These are phyloP conservation scores for Tricholauxania praeusta DNA, from an alignment of 2,888 invertebrate genomes.

Conservation along the genomic window DNA sequence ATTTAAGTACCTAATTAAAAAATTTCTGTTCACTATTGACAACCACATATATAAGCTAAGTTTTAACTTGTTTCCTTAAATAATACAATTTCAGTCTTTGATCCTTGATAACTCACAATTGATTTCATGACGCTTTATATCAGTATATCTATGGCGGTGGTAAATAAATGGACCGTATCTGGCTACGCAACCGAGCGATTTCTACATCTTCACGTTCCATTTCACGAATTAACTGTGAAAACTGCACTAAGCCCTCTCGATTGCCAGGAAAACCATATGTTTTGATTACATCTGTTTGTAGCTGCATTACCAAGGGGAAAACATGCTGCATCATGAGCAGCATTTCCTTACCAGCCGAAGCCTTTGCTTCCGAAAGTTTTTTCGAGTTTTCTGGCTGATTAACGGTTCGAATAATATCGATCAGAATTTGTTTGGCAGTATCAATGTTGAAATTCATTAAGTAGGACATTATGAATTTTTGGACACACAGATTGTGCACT, in stretches of 20 bases:
- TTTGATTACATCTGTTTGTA: conserved; percentile 90
- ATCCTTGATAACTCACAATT: conserved; percentile 13
- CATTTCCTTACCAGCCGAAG: conserved; percentile 94
- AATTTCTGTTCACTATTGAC: no score
- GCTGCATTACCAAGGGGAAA: conserved; percentile 88
- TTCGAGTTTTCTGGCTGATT: conserved; percentile 80
- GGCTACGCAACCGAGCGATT: conserved; percentile 82
- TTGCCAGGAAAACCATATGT: conserved; percentile 87
- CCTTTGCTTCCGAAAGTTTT: conserved; percentile 86
- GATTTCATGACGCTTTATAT: conserved; percentile 57
- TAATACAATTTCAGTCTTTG: conserved; percentile 24
- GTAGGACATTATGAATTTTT: conserved; percentile 14
- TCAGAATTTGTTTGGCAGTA: conserved; percentile 73
- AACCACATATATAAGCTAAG: no score
- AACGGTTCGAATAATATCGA: conserved; percentile 77
- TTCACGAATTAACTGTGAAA: conserved; percentile 84
- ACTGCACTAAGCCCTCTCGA: conserved; percentile 90
- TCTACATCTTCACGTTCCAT: conserved; percentile 87
- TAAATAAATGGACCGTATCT: conserved; percentile 86
- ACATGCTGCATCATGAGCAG: conserved; percentile 92
- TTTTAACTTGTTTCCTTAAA: not conserved
- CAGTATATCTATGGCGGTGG: conserved; percentile 79
- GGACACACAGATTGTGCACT: no score
- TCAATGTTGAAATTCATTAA: conserved; percentile 68
- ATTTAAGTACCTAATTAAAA: no score